Evolutionary conservation across 37 sponge, comb jelly and placozoan species (phyloP), one percentile per base, ranked within the genome.

Genomic region (Tethya wilhelma): DNA sequence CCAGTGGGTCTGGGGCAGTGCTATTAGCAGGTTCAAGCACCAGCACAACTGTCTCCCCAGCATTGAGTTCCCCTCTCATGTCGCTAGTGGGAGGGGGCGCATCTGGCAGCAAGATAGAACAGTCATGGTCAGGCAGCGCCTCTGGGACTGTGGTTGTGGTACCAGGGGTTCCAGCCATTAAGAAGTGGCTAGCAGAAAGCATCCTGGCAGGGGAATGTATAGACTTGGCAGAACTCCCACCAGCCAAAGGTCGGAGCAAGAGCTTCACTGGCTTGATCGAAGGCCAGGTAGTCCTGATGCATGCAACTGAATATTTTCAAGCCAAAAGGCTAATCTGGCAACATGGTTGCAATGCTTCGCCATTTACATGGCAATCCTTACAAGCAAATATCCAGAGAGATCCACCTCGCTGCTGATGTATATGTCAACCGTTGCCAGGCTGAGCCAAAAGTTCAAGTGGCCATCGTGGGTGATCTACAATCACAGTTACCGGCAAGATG

Each of bases 381-480:
- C n/a, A n/a, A 49, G 14, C 53, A 49, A 14, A n/a, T n/a, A n/a
- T 8, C 63, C 63, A 11, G 63, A 62, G 22, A 62, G 63, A n/a
- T 17, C 63, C 19, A 14, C 23, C 11, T 62, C 63, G 22, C 8
- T 62, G 63, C 63, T 62, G 26, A 62, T 62, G 63, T 62, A 62
- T 26, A n/a, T 26, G 26, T 20, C 70, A 4, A 20, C 25, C 22
- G 41, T 69, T 22, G 70, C 44, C 5, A 39, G 28, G n/a, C 70
- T 40, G 44, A 69, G 70, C 70, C 42, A 69, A 28, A 69, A 69
- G 42, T 69, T 69, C 44, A 39, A 28, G 44, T 69, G 70, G 70
- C 70, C 70, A 69, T 69, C 70, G 9, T 69, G 70, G 70, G 44
- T 69, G 11, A 69, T 69, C 23, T 69, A 69, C 11, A 44, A 69